Conservation (phyloP, 2,888 invertebrate species). For the Drosophila birchii region DNA sequence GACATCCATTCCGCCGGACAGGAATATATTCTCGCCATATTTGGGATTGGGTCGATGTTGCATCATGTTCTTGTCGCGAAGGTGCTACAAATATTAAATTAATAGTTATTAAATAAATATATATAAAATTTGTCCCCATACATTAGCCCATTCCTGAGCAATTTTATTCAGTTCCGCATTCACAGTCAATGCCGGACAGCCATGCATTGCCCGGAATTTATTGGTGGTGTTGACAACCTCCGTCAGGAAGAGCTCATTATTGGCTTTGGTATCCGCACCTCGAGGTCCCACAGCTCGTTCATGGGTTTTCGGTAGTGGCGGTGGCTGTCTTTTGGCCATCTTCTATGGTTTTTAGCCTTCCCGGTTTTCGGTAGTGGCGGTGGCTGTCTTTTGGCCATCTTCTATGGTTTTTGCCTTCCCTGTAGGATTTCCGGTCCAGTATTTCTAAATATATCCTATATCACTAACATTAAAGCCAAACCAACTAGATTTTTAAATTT, state of each 20-base stretch:
- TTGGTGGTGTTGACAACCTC: conserved; percentile 86
- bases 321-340: conserved; percentile 47
- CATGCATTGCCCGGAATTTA: conserved; percentile 89
- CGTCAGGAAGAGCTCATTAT: conserved; percentile 60
- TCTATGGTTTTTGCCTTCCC: neutral
- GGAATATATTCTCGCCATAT: conserved; percentile 94
- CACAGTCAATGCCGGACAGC: conserved; percentile 88
- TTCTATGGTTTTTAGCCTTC: neutral
- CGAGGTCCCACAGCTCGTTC: conserved; percentile 60
- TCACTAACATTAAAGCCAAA: conserved; percentile 1
- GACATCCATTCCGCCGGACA: conserved; percentile 89
- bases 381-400: conserved; percentile 47
- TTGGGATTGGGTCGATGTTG: conserved; percentile 91
- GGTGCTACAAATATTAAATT: conserved; percentile 49
- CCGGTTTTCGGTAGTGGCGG: conserved; percentile 63
- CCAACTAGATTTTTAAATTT: neutral
- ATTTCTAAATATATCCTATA: conserved; percentile 12
- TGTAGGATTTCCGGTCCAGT: conserved; percentile 29
- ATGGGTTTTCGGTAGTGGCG: conserved; percentile 64
- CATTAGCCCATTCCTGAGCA: conserved; percentile 90
- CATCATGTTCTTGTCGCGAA: conserved; percentile 86
- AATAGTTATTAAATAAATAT: neutral
- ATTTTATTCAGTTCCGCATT: conserved; percentile 88
- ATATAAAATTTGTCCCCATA: conserved; percentile 52
- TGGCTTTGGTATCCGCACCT: conserved; percentile 63